Evolutionary conservation across 2,888 invertebrate genomes (phyloP), one percentile per base, ranked within the genome.

Genomic region (Furcula furcula): DNA sequence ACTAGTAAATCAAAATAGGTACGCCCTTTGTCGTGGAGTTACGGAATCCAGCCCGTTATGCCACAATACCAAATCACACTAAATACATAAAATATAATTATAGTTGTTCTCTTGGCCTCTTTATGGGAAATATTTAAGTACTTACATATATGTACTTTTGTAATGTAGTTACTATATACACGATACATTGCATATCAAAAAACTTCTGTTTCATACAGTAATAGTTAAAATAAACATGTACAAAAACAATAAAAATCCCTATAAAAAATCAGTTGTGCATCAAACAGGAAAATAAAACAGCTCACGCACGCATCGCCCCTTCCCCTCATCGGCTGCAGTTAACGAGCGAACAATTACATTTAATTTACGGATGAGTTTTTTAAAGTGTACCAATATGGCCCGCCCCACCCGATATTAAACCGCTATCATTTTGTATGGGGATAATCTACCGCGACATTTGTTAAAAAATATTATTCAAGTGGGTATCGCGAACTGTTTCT

Each of bases 261-360:
- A 34, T 39, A 27, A 13, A 34, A 40, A 45, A 40, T 42, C 40
- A 39, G 39, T 36, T 31, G 30, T 37, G 26, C 29, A 35, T 14
- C 38, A 38, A 36, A 32, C 36, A 47, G 48, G 28, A 46, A 37
- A 46, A 46, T 14, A 29, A 46, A 51, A 39, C 44, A 36, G 10
- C 20, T 37, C 38, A 22, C 43, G 34, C 35, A 60, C 7, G 2
- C n/a, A n/a, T n/a, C n/a, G 20, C 6, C 23, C 23, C 23, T 7
- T 51, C 66, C 68, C 76, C 75, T 74, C n/a, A n/a, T n/a, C 62
- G 61, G 55, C 36, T 55, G 65, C 65, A 63, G 70, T 70, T 84
- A 85, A 86, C 86, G 67, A 86, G 80, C 79, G 83, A 86, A 89
- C 89, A 89, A 89, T 89, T 86, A 87, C 81, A 81, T 88, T 88